Base-by-base conservation (phyloP, 2,113 vertebrate genomes). In the Penelope pileata region DNA sequence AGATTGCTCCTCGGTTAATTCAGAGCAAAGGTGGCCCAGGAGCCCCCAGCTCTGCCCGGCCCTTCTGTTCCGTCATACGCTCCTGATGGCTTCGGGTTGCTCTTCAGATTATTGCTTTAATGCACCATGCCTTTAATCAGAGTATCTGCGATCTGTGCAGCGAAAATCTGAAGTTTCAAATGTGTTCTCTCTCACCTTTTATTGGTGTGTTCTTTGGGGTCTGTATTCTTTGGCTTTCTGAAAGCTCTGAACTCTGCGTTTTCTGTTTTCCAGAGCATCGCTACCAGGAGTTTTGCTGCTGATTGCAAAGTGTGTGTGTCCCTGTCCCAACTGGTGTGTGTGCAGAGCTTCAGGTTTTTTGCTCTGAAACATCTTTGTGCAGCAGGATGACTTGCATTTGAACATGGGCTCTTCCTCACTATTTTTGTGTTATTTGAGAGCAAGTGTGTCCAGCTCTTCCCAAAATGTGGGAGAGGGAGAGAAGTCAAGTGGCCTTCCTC, bases 21-120 rank as follows among this genome's bases (percentile, higher is more conserved):
- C 94, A 54, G n/a, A 86, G 83, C 94, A 92, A 8, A 83, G 91
- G 96, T 93, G 95, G 80, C 91, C 83, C 87, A 36, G 75, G 64
- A 94, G 90, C 86, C 92, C 91, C 83, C 68, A 3, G 2, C 77
- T 86, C 93, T 9, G n/a, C 67, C 88, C 85, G 73, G 76, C 90
- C 94, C 85, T 91, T 83, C 91, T 96, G 87, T 24, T 91, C 86
- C 69, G 24, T 69, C 27, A 22, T 32, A 64, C n/a, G 0, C 70
- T 80, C 69, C 69, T 30, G 58, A 88, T 88, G 83, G 82, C 89
- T 83, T 88, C 81, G 26, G 43, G 70, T 94, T 76, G 88, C 82
- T 83, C 17, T 90, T 81, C 79, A 48, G 43, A 56, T 81, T 30
- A 45, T 59, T 60, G 79, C 59, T 43, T 60, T 87, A 66, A 70